These are phyloP conservation scores for Cataglyphis albicans DNA, from an alignment of 2,888 invertebrate genomes.

Conservation along the genomic window DNA sequence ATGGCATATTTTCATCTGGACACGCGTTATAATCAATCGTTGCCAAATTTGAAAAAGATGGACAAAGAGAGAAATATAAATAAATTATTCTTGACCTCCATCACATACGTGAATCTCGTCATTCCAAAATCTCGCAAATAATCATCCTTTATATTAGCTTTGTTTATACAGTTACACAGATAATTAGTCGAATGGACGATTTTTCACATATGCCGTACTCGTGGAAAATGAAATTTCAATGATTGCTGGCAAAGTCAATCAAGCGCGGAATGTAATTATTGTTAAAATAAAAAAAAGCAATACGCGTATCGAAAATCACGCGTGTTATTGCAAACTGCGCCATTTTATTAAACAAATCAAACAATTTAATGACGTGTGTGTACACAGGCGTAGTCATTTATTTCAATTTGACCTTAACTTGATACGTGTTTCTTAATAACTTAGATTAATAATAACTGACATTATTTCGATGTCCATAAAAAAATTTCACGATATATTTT, in stretches of 20 bases:
- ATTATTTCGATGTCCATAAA: background rate
- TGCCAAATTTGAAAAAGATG: background rate
- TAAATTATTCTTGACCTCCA: slow-evolving; percentile 42
- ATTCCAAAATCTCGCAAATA: slow-evolving; percentile 24
- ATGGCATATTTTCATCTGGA: background rate
- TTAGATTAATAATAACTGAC: slow-evolving; percentile 27
- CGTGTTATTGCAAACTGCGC: slow-evolving; percentile 48
- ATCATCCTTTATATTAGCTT: slow-evolving; percentile 35
- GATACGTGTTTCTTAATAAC: slow-evolving; percentile 25
- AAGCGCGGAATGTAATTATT: slow-evolving; percentile 52
- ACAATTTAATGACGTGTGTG: slow-evolving; percentile 40
- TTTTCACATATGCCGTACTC: slow-evolving; percentile 28
- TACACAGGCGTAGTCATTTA: background rate
- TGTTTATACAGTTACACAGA: slow-evolving; percentile 43
- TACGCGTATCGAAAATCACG: slow-evolving; percentile 49
- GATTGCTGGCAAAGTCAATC: slow-evolving; percentile 53
- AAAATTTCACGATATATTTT: background rate
- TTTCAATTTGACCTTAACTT: slow-evolving; percentile 14
- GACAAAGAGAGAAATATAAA: background rate
- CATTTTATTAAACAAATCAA: slow-evolving; percentile 53
- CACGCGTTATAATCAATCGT: background rate
- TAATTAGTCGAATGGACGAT: slow-evolving; percentile 53
- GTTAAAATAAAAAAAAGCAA: slow-evolving; percentile 37
- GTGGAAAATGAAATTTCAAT: slow-evolving; percentile 52
- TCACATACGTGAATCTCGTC: slow-evolving; percentile 16